Evolutionary conservation across 1,140 invertebrate genomes (phyloP).

Genomic region (roundworm (Caenorhabditis elegans)): DNA sequence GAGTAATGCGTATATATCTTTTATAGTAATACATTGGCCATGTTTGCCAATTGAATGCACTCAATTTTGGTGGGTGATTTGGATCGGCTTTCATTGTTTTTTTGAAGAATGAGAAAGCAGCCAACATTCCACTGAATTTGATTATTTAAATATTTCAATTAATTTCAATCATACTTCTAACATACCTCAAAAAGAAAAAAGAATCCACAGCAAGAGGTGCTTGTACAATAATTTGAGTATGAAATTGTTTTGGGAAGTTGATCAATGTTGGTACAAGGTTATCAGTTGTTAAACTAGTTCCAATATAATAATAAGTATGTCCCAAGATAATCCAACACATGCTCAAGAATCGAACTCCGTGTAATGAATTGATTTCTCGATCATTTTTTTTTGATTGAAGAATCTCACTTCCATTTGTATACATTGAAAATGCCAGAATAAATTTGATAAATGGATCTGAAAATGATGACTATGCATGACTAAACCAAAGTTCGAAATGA

Average conservation of each 20-base stretch:
- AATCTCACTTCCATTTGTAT: slow-evolving; percentile 47
- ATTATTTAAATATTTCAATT: too few species aligned
- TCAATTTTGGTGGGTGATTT: not conserved
- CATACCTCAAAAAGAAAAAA: slow-evolving; percentile 63
- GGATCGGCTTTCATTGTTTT: slow-evolving; percentile 51
- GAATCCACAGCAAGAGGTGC: slow-evolving; percentile 65
- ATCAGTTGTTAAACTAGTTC: slow-evolving; percentile 57
- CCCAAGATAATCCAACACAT: slow-evolving; percentile 65
- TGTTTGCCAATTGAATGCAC: not conserved
- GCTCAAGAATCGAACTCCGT: slow-evolving; percentile 59
- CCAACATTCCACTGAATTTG: slow-evolving; percentile 61
- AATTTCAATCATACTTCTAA: too few species aligned
- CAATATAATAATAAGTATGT: slow-evolving; percentile 63
- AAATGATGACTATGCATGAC: not conserved
- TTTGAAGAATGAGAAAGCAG: slow-evolving; percentile 62
- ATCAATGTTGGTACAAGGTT: slow-evolving; percentile 62
- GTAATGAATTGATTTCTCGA: slow-evolving; percentile 59
- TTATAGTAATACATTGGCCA: slow-evolving; percentile 46
- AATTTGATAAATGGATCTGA: not conserved
- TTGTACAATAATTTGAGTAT: slow-evolving; percentile 65
- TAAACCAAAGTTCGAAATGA: too few species aligned
- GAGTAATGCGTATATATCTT: slow-evolving; percentile 52
- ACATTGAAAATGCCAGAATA: slow-evolving; percentile 57
- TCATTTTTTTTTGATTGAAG: slow-evolving; percentile 39
- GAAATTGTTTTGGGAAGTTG: slow-evolving; percentile 62